Evolutionary conservation across 2,797 vertebrate species (phyloP).

Genomic region (Schizothorax lantsangensis): DNA sequence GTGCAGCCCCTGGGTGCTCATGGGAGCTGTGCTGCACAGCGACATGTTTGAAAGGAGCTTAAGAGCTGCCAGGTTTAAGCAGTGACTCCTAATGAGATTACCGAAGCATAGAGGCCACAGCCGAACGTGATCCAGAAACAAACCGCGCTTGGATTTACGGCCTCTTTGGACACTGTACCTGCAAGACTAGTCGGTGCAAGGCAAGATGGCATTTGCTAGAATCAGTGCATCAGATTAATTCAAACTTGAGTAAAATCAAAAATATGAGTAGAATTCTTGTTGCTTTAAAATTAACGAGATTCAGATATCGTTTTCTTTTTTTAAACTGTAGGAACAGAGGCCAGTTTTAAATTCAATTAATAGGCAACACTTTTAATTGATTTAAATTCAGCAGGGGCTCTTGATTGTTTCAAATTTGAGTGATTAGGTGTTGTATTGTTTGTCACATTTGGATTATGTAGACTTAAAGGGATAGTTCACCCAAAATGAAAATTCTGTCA

Average conservation of each 20-base stretch:
- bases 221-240: conserved; percentile 16
- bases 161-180: conserved; percentile 27
- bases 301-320: background rate
- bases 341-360: background rate
- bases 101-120: conserved; percentile 70
- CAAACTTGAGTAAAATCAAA: background rate
- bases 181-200: conserved; percentile 1
- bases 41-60: conserved; percentile 76
- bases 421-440: background rate
- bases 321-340: background rate
- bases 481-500: background rate
- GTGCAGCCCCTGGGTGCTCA: conserved; percentile 45
- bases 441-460: background rate
- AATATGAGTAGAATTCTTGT: background rate
- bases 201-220: background rate
- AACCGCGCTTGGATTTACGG: conserved; percentile 45
- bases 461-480: background rate
- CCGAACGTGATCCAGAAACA: conserved; percentile 72
- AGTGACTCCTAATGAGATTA: conserved; percentile 79
- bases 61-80: conserved; percentile 75
- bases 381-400: background rate
- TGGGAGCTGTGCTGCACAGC: conserved; percentile 54
- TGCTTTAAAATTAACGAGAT: background rate
- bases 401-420: background rate
- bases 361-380: background rate